These are phyloP conservation scores for Notolabrus celidotus DNA, from an alignment of 2,797 vertebrate genomes.

Conservation along the genomic window DNA sequence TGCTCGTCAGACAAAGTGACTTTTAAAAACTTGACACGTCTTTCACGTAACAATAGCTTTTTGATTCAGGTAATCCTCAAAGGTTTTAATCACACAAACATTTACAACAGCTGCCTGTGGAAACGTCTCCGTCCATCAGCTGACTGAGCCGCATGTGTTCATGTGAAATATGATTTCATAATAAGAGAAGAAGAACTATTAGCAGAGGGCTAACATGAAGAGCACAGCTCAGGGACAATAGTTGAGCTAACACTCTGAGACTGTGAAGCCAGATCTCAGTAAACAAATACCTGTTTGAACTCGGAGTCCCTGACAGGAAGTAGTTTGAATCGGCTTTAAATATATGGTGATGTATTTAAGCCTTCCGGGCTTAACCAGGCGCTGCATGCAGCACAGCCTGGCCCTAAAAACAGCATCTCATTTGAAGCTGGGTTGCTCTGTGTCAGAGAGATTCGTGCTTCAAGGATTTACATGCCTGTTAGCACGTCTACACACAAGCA, in stretches of 20 bases:
- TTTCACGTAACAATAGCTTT: neutral
- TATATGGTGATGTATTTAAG: slow-evolving; percentile 7
- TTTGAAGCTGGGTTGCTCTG: neutral
- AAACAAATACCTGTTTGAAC: slow-evolving; percentile 20
- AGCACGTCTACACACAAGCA: neutral
- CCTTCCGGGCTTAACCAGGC: neutral
- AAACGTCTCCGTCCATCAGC: neutral
- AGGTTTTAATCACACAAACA: neutral
- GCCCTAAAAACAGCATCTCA: slow-evolving; percentile 12
- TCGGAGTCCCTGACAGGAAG: slow-evolving; percentile 6
- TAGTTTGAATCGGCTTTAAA: neutral
- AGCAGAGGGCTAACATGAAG: neutral
- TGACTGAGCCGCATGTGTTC: neutral
- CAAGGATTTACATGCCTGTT: neutral
- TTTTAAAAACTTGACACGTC: slow-evolving; percentile 9
- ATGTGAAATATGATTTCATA: neutral
- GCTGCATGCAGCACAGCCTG: neutral
- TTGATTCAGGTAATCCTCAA: slow-evolving; percentile 3
- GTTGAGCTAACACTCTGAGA: neutral
- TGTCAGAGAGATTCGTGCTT: neutral
- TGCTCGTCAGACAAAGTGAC: slow-evolving; percentile 1
- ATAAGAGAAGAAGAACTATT: neutral
- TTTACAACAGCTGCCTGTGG: neutral
- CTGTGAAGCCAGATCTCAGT: neutral
- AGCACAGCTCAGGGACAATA: neutral